Base-by-base conservation (phyloP, 2,888 invertebrate genomes). In the Argynnis bischoffii region DNA sequence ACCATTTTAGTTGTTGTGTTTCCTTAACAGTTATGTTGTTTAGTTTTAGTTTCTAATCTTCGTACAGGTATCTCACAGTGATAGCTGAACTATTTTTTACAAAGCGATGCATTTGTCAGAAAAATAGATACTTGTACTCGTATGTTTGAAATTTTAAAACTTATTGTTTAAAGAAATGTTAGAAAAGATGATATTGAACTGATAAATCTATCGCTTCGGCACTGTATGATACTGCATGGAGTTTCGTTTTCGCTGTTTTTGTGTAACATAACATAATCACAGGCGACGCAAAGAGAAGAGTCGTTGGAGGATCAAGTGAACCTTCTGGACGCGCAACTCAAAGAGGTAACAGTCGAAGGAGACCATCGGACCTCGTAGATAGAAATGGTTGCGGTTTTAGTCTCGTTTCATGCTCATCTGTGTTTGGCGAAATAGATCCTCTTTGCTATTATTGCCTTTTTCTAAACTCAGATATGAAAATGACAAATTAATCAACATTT, bases 221-320 rank as follows among this genome's bases (percentile, higher is more conserved):
- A 71, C 78, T 81, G 81, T 79, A 74, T 48, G 81, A 79, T 79
- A 76, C 80, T 77, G 89, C 92, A 92, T 92, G 92, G 81, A 79
- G 78, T 81, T 84, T 76, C 78, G 86, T 89, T 87, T 86, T 85
- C 83, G 81, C 72, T 87, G 84, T 88, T 82, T 68, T 84, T 88
- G 83, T 89, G 82, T 87, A 91, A 92, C 83, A 84, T 85, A 84
- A 81, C 83, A 90, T 89, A 87, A 88, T 88, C 88, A 86, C 94
- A 98, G 98, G 98, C 98, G 83, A 97, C 98, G 86, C 96, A 98
- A 94, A 97, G 98, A 93, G 98, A 99, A 94, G 98, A 98, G 93
- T 95, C 96, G 79, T 98, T 96, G 94, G 97, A 97, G 90, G 95
- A 95, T 89, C 97, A 97, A 94, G 96, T 98, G 86, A 97, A 98